Evolutionary conservation across 2,797 vertebrate species (phyloP), one percentile per base, ranked within the genome.

Genomic region (Mormyrus hasselquistii): DNA sequence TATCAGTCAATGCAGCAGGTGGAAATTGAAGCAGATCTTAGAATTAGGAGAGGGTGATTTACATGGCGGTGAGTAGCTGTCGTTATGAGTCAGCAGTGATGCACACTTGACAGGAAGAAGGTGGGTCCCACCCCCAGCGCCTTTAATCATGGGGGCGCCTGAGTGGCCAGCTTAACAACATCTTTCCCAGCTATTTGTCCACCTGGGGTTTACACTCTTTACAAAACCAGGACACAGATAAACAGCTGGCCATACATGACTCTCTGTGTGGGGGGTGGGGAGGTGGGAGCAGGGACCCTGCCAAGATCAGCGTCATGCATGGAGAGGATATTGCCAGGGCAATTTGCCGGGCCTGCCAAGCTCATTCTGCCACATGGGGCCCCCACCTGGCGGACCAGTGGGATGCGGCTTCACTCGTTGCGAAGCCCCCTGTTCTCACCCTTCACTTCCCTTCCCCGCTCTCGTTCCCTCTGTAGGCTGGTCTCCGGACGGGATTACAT

Each of bases 161-260:
- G 87, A 79, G 69, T 19, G 52, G 69, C 69, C 87, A 79, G 87
- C 25, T 69, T 88, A 76, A 29, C 16, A 38, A 49, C 69, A 65
- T 41, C 52, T 38, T 29, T n/a, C 44, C 87, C 87, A 88, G 87
- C 65, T 55, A 52, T 88, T 88, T 52, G 65, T 69, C 38, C 87
- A 76, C 69, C 73, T 25, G 47, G 69, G 14, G 34, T 87, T 88
- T 88, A 79, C 22, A 73, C 22, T 41, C 50, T 88, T 73, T 79
- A 52, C 22, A 22, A 88, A 55, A 79, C 49, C 25, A 88, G 69
- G 65, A 34, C 73, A 38, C 12, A 44, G 73, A 25, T 79, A 50
- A 88, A 69, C 87, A 53, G 50, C 47, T 50, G 87, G 87, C 69
- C 34, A 88, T 76, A 52, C 25, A 38, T 53, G 25, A 69, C 25